Percentiles rank a stretch among this genome's conserved stretches.
Evolutionary conservation across 2,113 vertebrate species (phyloP).

Genomic region (Heterotis niloticus): DNA sequence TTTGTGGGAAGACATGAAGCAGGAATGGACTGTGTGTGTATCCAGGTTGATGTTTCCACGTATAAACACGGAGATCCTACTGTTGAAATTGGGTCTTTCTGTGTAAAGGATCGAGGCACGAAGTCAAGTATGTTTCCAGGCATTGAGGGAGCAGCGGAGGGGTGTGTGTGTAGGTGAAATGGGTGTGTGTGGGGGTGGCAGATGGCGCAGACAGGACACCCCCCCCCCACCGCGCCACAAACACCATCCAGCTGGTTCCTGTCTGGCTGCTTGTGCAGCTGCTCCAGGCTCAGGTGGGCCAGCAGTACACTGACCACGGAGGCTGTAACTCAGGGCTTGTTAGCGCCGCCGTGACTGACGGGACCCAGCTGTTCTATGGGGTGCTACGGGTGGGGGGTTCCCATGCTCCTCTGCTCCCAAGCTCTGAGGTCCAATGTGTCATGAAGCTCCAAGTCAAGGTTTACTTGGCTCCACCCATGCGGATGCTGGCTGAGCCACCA

Average conservation of each 20-base stretch:
- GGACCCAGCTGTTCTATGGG: not conserved
- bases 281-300: not conserved
- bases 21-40: too few species aligned
- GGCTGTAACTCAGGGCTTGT: not conserved
- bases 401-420: too few species aligned
- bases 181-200: not conserved
- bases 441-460: too few species aligned
- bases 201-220: not conserved
- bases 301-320: not conserved
- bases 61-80: too few species aligned
- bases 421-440: too few species aligned
- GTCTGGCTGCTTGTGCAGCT: not conserved
- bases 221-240: not conserved
- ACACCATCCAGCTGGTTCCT: slow-evolving; percentile 2
- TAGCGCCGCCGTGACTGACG: not conserved
- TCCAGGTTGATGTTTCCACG: too few species aligned
- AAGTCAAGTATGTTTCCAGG: not conserved
- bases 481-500: too few species aligned
- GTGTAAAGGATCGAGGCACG: too few species aligned
- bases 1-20: too few species aligned
- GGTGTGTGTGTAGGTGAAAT: too few species aligned
- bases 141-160: not conserved
- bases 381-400: not conserved
- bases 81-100: too few species aligned
- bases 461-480: too few species aligned